Conservation (phyloP, 2,888 invertebrate species). For the Oscheius sp. region DNA sequence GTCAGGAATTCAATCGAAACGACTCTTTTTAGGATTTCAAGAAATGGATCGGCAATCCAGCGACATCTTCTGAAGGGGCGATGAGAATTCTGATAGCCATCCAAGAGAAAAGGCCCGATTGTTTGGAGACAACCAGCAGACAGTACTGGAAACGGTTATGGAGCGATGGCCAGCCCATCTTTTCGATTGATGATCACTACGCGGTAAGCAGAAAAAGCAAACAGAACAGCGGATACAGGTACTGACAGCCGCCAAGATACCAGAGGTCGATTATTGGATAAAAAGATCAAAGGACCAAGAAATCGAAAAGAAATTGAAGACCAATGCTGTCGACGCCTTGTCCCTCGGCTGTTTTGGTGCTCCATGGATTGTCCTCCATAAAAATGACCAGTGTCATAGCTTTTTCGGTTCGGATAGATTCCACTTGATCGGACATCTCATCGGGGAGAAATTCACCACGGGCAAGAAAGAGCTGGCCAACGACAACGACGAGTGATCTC, state of each 20-base stretch:
- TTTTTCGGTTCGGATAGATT: constrained; percentile 67
- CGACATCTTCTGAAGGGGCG: constrained; percentile 45
- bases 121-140: constrained; percentile 38
- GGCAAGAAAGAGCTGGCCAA: background rate
- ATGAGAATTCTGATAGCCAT: constrained; percentile 41
- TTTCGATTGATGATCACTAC: constrained; percentile 48
- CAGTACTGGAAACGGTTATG: constrained; percentile 57
- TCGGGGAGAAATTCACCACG: constrained; percentile 45
- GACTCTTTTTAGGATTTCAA: constrained; percentile 27
- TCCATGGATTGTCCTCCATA: constrained; percentile 61
- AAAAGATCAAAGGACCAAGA: constrained; percentile 36
- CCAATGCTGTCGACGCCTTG: constrained; percentile 43
- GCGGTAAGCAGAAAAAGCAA: background rate
- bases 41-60: constrained; percentile 38
- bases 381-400: constrained; percentile 42
- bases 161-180: constrained; percentile 54
- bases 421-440: constrained; percentile 55
- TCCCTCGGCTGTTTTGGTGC: constrained; percentile 62
- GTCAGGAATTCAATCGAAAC: background rate
- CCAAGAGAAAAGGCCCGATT: constrained; percentile 34
- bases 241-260: no score
- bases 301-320: constrained; percentile 39
- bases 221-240: no score
- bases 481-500: background rate
- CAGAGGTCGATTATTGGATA: constrained; percentile 34